Conservation (phyloP, 2,888 invertebrate genomes). For the Pyrgus malvae region DNA sequence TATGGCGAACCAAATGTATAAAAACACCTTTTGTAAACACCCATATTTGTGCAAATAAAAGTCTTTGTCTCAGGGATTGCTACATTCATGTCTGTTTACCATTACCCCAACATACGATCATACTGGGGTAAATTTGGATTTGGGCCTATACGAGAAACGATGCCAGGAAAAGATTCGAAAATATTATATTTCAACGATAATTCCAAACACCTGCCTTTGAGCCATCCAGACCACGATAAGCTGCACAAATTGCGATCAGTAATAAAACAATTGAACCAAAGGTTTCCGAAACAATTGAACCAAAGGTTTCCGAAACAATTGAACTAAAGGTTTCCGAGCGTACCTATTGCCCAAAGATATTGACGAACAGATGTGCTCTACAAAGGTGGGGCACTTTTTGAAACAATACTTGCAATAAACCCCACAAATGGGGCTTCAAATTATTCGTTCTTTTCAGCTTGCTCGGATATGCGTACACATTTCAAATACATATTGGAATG, state of each 20-base stretch:
- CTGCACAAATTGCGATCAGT: conserved; percentile 41
- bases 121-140: conserved; percentile 23
- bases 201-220: conserved; percentile 34
- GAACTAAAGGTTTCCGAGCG: conserved; percentile 41
- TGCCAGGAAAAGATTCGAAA: conserved; percentile 38
- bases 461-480: neutral
- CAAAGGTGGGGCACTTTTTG: conserved; percentile 34
- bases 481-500: neutral
- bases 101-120: conserved; percentile 21
- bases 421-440: neutral
- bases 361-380: conserved; percentile 40
- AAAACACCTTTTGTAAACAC: no score
- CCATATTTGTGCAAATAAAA: no score
- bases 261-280: conserved; percentile 40
- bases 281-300: conserved; percentile 40
- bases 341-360: no score
- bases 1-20: no score
- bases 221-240: conserved; percentile 36
- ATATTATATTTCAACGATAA: conserved; percentile 43
- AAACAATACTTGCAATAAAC: no score
- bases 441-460: neutral
- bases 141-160: conserved; percentile 21
- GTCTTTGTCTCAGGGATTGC: no score
- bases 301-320: conserved; percentile 39
- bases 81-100: conserved; percentile 25